phyloP scores from a whole-genome alignment of 2,113 vertebrate species.

The Ciconia maguari region DNA sequence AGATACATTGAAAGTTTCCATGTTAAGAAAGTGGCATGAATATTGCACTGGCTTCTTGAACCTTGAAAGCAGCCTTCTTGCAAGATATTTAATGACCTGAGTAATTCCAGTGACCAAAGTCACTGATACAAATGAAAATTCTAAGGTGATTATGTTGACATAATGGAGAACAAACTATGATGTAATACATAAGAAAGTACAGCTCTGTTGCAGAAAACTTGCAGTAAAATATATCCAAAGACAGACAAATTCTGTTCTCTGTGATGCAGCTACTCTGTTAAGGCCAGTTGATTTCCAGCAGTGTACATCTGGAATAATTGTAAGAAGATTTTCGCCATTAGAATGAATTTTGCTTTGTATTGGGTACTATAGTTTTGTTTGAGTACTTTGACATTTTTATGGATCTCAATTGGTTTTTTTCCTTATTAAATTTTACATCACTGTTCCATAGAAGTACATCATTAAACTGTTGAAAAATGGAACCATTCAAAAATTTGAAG shows the following conservation, averaged over 20 bases:
- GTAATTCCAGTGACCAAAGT: neutral
- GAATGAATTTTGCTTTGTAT: neutral
- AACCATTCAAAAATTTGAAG: neutral
- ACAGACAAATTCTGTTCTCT: neutral
- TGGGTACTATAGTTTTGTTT: neutral
- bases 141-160: neutral
- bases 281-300: neutral
- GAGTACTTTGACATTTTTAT: neutral
- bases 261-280: neutral
- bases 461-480: neutral
- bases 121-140: neutral
- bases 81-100: neutral
- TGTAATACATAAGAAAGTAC: neutral
- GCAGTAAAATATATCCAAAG: neutral
- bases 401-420: neutral
- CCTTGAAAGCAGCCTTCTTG: neutral
- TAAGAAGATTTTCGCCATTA: neutral
- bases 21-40: neutral
- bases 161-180: neutral
- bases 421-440: neutral
- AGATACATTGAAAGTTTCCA: neutral
- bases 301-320: neutral
- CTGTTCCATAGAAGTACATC: neutral
- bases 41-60: neutral
- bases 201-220: neutral